Evolutionary conservation across 2,888 invertebrate species (phyloP).

Genomic region (Drosophila birchii): DNA sequence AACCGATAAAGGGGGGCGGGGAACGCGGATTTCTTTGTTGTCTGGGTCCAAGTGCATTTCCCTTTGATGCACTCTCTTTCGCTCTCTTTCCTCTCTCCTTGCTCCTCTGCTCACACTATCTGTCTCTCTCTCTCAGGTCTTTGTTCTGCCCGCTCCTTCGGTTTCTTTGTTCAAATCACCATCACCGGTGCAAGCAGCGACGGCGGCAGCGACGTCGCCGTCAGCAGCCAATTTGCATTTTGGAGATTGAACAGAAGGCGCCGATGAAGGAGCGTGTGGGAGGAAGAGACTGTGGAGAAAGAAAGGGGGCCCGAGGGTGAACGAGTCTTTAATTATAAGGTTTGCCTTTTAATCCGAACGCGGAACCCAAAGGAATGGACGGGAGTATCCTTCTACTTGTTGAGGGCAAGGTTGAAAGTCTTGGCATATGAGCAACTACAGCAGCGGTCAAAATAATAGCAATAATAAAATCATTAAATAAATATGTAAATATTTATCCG

Average conservation of each 20-base stretch:
- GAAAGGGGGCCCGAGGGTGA: background rate
- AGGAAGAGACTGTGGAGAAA: constrained; percentile 3
- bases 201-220: constrained; percentile 26
- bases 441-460: background rate
- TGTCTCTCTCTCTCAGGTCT: constrained; percentile 10
- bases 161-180: constrained; percentile 48
- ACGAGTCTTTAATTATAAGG: constrained; percentile 2
- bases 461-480: background rate
- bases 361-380: background rate
- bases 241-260: constrained; percentile 32
- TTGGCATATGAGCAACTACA: background rate
- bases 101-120: constrained; percentile 7
- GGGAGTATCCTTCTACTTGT: background rate
- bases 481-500: background rate
- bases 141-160: constrained; percentile 40
- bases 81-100: constrained; percentile 6
- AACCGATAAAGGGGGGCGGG: constrained; percentile 4
- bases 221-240: constrained; percentile 33
- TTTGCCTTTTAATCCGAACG: constrained; percentile 11
- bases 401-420: background rate
- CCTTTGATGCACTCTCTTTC: constrained; percentile 43
- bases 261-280: constrained; percentile 22
- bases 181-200: constrained; percentile 25
- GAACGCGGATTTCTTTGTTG: constrained; percentile 60
- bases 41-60: constrained; percentile 69